These are phyloP conservation scores for Eutolmus rufibarbis DNA, from an alignment of 2,888 invertebrate genomes.

Conservation along the genomic window DNA sequence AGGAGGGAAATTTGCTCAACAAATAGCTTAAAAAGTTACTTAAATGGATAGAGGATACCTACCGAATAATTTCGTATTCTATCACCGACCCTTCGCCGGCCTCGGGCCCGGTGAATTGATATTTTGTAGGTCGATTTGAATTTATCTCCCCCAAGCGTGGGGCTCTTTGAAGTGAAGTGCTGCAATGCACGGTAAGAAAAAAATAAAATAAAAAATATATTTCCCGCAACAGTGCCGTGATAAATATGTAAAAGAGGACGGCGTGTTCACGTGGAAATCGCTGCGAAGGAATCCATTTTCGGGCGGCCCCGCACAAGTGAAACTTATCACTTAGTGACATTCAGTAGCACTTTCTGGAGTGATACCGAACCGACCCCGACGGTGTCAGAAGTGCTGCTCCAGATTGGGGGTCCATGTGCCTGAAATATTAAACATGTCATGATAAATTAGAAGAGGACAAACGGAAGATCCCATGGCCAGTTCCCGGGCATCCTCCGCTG, in stretches of 20 bases:
- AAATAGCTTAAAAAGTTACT: constrained; percentile 32
- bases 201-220: not conserved
- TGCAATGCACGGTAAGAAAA: not conserved
- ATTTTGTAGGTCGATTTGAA: constrained; percentile 29
- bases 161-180: not conserved
- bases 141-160: not conserved
- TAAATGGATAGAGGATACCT: constrained; percentile 13
- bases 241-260: constrained; percentile 18
- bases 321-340: constrained; percentile 4
- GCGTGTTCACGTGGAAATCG: not conserved
- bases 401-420: not conserved
- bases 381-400: not conserved
- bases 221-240: constrained; percentile 6
- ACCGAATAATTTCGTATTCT: constrained; percentile 14
- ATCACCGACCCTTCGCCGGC: not conserved
- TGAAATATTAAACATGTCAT: constrained; percentile 12
- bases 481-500: not conserved
- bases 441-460: constrained; percentile 1
- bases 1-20: constrained; percentile 22
- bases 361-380: not conserved
- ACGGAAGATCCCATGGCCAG: not conserved
- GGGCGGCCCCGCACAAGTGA: not conserved
- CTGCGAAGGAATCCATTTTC: not conserved
- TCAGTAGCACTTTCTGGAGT: not conserved
- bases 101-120: not conserved